Conservation (phyloP, 2,797 vertebrate genomes). For the Tinamus major region DNA sequence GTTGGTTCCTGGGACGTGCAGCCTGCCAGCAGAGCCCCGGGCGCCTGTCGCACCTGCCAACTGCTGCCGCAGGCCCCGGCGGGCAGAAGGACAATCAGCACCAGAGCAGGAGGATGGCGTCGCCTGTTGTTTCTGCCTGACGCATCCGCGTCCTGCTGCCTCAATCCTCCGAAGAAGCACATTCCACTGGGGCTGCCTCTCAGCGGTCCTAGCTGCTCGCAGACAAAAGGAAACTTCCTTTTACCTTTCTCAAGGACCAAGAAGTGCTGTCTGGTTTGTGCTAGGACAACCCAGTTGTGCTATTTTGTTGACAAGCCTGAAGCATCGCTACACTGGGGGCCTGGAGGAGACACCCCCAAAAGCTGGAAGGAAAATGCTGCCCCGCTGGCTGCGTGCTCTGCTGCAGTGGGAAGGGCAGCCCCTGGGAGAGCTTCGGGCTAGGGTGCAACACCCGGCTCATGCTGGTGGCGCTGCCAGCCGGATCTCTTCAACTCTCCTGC, state of each 20-base stretch:
- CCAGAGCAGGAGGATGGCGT: background rate
- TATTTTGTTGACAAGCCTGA: constrained; percentile 76
- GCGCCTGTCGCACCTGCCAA: background rate
- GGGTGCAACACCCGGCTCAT: background rate
- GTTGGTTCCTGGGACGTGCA: constrained; percentile 35
- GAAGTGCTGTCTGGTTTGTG: constrained; percentile 79
- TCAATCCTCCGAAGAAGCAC: constrained; percentile 77
- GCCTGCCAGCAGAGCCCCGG: background rate
- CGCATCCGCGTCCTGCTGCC: constrained; percentile 54
- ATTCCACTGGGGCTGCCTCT: constrained; percentile 38
- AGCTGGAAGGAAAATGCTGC: background rate
- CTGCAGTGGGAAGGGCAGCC: background rate
- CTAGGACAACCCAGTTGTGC: constrained; percentile 70
- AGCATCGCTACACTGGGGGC: constrained; percentile 72
- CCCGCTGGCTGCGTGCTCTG: background rate
- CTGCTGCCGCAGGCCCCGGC: constrained; percentile 79
- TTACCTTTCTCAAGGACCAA: constrained; percentile 68
- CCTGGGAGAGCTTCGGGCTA: background rate
- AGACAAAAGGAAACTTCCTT: background rate
- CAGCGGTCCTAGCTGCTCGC: constrained; percentile 63
- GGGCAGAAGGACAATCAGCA: background rate
- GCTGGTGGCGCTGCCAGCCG: too few species aligned
- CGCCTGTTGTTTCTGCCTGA: constrained; percentile 78
- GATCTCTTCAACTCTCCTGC: background rate
- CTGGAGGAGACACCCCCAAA: background rate